Evolutionary conservation across 37 sponge, comb jelly and placozoan genomes (phyloP), one percentile per base, ranked within the genome.

Genomic region (Aplysina aerophoba): DNA sequence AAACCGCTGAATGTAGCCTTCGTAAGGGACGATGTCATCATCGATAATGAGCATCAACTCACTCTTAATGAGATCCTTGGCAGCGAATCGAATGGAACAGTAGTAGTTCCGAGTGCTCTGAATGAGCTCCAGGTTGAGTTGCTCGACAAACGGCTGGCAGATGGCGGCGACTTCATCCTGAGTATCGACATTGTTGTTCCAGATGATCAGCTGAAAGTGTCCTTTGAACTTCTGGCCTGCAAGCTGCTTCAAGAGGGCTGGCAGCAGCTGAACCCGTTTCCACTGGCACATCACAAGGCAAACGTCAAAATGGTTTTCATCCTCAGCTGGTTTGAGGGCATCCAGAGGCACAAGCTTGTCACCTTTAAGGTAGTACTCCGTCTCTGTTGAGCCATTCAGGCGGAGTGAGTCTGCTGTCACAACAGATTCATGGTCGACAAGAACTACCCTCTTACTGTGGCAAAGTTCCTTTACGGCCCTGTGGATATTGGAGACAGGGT

Each of bases 101-200:
- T 91, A 91, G 65, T 84, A 91, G 82, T 91, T 91, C 12, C 88
- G 35, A 6, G 88, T 68, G 34, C 88, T 88, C 72, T 91, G 88
- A 44, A 91, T 91, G 38, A 87, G 63, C 1, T 60, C 44, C 22
- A 91, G 80, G 80, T 91, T 83, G 28, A 91, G 59, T 40, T 62
- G 63, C 4, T 87, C 25, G 59, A 61, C 60, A 53, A 72, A 91
- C 0, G 85, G 73, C 4, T 80, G 22, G 31, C 37, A 63, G 22
- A 87, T 84, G 19, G 55, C 41, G 0, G 62, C 73, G 11, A 91
- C 78, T 21, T 87, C 85, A 4, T 61, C 11, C 38, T 81, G 85
- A 0, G 78, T 84, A 0, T 91, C 88, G 12, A 11, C 4, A 44
- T 91, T 91, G 85, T 91, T 91, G 82, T 91, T 91, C 92, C 92